A percentile compares a stretch with the other conserved stretches of the same genome.
Conservation (phyloP, 1,140 invertebrate species). For the Mizuhopecten yessoensis region DNA sequence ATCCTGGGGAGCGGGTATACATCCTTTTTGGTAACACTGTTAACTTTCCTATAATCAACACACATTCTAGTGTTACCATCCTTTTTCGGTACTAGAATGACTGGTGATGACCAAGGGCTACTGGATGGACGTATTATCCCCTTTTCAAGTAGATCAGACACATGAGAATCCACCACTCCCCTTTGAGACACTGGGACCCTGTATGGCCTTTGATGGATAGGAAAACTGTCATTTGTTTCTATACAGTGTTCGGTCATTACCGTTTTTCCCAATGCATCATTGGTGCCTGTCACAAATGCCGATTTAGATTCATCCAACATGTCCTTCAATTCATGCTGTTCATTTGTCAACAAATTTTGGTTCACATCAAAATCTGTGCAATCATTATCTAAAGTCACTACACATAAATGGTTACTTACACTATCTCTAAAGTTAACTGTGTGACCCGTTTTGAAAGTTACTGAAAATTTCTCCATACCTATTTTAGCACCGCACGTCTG, state of each 20-base stretch:
- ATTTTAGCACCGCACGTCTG: neutral
- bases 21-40: conserved; percentile 37
- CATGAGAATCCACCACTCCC: no score
- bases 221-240: neutral
- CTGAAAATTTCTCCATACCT: conserved; percentile 32
- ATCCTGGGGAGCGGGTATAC: conserved; percentile 14
- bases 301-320: neutral
- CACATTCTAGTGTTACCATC: conserved; percentile 42
- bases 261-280: conserved; percentile 44
- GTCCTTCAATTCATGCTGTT: neutral
- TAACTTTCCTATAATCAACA: conserved; percentile 36
- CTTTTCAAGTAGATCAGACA: no score
- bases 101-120: no score
- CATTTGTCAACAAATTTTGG: neutral
- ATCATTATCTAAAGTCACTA: no score
- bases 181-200: neutral
- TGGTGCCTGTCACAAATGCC: no score
- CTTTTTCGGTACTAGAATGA: no score
- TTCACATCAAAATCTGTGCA: neutral
- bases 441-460: neutral
- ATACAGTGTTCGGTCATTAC: conserved; percentile 42
- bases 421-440: neutral
- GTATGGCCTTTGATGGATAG: conserved; percentile 2
- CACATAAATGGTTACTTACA: neutral
- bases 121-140: no score